Evolutionary conservation across 2,888 invertebrate genomes (phyloP).

Genomic region (Amphiduros pacificus): DNA sequence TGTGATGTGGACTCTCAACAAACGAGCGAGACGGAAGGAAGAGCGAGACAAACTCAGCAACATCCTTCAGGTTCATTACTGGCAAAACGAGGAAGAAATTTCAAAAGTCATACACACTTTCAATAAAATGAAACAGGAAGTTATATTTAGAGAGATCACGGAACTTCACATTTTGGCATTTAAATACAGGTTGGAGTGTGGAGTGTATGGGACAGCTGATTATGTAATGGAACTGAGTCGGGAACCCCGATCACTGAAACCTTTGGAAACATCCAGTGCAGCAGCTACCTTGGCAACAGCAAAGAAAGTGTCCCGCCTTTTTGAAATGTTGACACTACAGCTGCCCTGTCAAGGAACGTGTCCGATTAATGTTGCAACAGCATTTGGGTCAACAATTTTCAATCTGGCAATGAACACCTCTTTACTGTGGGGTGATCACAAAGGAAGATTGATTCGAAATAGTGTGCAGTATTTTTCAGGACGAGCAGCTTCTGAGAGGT

Average conservation of each 20-base stretch:
- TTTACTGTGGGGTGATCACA: conserved; percentile 30
- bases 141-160: conserved; percentile 31
- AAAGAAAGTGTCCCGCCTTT: conserved; percentile 31
- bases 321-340: conserved; percentile 30
- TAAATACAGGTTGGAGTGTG: conserved; percentile 27
- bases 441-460: conserved; percentile 20
- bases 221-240: background rate
- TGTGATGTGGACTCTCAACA: conserved; percentile 19
- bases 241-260: conserved; percentile 7
- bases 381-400: conserved; percentile 22
- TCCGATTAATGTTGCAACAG: conserved; percentile 20
- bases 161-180: conserved; percentile 29
- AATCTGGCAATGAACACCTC: conserved; percentile 25
- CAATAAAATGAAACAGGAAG: conserved; percentile 21
- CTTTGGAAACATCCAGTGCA: background rate
- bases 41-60: conserved; percentile 31
- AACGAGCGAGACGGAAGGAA: conserved; percentile 18
- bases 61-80: conserved; percentile 28
- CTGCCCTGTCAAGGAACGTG: conserved; percentile 29
- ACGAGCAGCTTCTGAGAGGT: conserved; percentile 17
- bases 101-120: conserved; percentile 22
- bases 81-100: conserved; percentile 30
- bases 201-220: conserved; percentile 13
- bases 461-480: conserved; percentile 31
- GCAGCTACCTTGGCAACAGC: conserved; percentile 18